phyloP scores from a whole-genome alignment of 2,797 vertebrate genomes.

The Hippocampus kuda region DNA sequence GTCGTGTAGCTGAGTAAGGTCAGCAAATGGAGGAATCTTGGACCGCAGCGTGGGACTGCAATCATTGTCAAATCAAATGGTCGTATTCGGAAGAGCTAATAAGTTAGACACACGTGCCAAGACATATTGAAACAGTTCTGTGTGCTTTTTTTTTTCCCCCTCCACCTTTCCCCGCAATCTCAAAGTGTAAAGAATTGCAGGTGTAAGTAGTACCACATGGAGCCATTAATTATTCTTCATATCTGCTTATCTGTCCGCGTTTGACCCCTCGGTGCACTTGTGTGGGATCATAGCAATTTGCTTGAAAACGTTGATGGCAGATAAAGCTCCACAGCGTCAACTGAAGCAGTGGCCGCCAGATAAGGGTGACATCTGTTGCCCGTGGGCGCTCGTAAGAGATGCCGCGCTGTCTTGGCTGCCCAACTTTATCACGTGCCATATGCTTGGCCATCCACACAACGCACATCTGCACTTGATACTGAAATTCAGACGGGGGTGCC shows the following conservation, averaged over 20 bases:
- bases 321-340: constrained; percentile 42
- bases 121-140: neutral
- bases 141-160: neutral
- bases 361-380: constrained; percentile 56
- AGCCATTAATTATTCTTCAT: constrained; percentile 17
- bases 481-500: constrained; percentile 21
- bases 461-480: constrained; percentile 27
- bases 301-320: constrained; percentile 40
- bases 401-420: constrained; percentile 25
- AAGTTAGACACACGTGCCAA: neutral
- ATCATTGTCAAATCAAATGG: neutral
- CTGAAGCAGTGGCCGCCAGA: constrained; percentile 37
- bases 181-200: neutral
- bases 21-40: neutral
- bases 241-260: constrained; percentile 26
- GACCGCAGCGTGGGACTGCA: neutral
- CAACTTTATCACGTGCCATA: constrained; percentile 38
- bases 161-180: neutral
- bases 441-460: constrained; percentile 14
- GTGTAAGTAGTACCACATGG: constrained; percentile 13
- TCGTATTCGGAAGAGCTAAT: neutral
- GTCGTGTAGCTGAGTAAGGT: neutral
- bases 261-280: constrained; percentile 21
- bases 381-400: constrained; percentile 31
- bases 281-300: constrained; percentile 29